These are phyloP conservation scores for Malacoctenus gilli DNA, from an alignment of 2,797 vertebrate species.

Conservation along the genomic window DNA sequence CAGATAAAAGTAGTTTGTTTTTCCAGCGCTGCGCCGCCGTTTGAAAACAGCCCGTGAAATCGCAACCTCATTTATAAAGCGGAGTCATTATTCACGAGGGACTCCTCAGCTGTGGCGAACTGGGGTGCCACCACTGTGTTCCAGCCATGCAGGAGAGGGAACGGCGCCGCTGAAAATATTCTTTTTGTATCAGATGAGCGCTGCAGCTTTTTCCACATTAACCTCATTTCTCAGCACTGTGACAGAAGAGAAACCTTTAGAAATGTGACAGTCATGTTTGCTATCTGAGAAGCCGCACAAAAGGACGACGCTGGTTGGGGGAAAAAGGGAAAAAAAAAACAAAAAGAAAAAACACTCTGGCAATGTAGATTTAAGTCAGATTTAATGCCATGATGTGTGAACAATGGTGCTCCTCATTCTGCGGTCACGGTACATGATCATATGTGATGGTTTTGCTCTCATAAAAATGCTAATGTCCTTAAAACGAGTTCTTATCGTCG, in stretches of 20 bases:
- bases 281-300: too few relatives aligned
- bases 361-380: not conserved
- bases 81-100: not conserved
- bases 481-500: not conserved
- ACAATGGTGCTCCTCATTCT: not conserved
- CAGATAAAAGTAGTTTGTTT: conserved; percentile 19
- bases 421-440: not conserved
- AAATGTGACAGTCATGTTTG: not conserved
- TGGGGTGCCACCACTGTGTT: not conserved
- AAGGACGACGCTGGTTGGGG: too few relatives aligned
- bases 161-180: not conserved
- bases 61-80: conserved; percentile 18
- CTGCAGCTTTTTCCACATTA: not conserved
- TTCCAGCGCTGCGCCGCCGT: conserved; percentile 5
- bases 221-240: not conserved
- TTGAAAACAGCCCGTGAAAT: conserved; percentile 24
- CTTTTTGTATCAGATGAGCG: not conserved
- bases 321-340: too few relatives aligned
- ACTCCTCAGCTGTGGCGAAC: not conserved
- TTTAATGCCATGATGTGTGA: not conserved
- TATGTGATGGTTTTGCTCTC: conserved; percentile 1
- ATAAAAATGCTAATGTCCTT: conserved; percentile 3
- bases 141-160: not conserved
- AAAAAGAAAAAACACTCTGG: too few relatives aligned
- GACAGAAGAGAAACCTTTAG: not conserved